phyloP scores from a whole-genome alignment of 2,888 invertebrate genomes.

The Hypena proboscidalis region DNA sequence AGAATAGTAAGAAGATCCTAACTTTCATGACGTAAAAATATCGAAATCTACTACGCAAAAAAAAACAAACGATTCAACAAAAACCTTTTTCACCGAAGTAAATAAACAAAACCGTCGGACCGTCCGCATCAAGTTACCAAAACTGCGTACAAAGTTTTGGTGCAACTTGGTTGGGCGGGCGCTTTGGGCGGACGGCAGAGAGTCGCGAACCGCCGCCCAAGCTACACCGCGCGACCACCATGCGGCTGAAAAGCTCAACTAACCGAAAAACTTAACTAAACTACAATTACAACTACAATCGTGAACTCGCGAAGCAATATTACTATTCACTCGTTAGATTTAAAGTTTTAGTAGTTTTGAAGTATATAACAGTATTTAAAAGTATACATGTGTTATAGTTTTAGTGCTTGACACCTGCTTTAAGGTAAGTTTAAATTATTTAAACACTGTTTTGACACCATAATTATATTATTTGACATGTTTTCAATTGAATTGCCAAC shows the following conservation, averaged over 20 bases:
- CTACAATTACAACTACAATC: constrained; percentile 25
- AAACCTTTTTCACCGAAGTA: neutral
- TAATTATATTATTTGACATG: no score
- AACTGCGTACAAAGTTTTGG: constrained; percentile 46
- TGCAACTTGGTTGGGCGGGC: constrained; percentile 49
- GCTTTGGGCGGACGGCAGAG: constrained; percentile 59
- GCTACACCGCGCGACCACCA: constrained; percentile 48
- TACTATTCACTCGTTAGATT: constrained; percentile 30
- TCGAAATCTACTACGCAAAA: no score
- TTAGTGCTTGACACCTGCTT: constrained; percentile 48
- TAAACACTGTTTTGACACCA: no score
- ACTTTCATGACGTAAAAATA: no score
- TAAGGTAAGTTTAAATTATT: constrained; percentile 71
- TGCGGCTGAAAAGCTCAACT: constrained; percentile 45
- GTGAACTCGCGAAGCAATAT: constrained; percentile 54
- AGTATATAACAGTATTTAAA: constrained; percentile 40
- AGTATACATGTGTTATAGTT: constrained; percentile 43
- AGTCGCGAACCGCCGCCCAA: constrained; percentile 62
- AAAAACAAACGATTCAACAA: neutral
- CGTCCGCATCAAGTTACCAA: constrained; percentile 12
- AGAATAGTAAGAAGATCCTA: no score
- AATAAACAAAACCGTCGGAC: constrained; percentile 4
- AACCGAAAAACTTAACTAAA: constrained; percentile 34
- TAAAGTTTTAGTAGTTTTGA: constrained; percentile 54
- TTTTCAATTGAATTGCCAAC: no score